Evolutionary conservation across 1,140 invertebrate genomes (phyloP).

Genomic region (Carcinoscorpius rotundicauda): DNA sequence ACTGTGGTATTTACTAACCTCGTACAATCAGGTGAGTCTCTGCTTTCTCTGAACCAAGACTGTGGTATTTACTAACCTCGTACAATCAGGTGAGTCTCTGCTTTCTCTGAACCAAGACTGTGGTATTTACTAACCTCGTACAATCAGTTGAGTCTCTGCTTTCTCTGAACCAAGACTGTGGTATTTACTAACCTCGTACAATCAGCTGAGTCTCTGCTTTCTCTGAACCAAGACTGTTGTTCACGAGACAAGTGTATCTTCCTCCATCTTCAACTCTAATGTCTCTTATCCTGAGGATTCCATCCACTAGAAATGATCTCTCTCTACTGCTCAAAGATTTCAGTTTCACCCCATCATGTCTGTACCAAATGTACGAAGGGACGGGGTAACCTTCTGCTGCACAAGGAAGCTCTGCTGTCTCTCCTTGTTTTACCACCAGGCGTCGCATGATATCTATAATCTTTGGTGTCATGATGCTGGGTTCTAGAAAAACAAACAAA

Average conservation of each 20-base stretch:
- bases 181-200: conserved; percentile 5
- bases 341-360: conserved; percentile 11
- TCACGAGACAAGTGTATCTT: conserved; percentile 26
- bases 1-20: conserved; percentile 11
- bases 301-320: conserved; percentile 13
- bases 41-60: conserved; percentile 23
- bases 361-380: conserved; percentile 24
- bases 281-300: conserved; percentile 21
- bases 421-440: conserved; percentile 20
- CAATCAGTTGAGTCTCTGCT: conserved; percentile 24
- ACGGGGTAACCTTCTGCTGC: conserved; percentile 30
- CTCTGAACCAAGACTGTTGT: conserved; percentile 26
- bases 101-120: conserved; percentile 24
- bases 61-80: conserved; percentile 10
- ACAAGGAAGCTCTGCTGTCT: conserved; percentile 28
- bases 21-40: conserved; percentile 24
- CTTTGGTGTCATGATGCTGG: conserved; percentile 16
- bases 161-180: conserved; percentile 22
- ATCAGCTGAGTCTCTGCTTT: conserved; percentile 24
- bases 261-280: conserved; percentile 21
- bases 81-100: conserved; percentile 25
- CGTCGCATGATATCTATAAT: conserved; percentile 19
- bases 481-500: too few species aligned
- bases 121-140: conserved; percentile 13
- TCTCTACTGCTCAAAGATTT: conserved; percentile 4